Percentiles rank a stretch among this genome's conserved stretches.
Conservation (phyloP, 2,888 invertebrate species). For the Drosophila pseudotakahashii region DNA sequence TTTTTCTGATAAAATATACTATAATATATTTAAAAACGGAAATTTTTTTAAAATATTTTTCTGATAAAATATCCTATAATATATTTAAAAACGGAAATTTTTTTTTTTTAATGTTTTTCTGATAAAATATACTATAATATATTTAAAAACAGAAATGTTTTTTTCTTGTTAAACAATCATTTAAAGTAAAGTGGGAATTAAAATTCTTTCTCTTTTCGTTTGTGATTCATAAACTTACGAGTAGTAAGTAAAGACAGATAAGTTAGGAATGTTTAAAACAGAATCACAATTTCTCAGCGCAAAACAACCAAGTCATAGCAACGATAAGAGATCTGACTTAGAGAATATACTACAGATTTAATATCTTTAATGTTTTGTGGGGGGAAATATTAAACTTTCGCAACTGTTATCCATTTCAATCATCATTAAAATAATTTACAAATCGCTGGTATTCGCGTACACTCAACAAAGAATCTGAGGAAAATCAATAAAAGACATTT, state of each 20-base stretch:
- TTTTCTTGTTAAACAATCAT: not conserved
- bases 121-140: not conserved
- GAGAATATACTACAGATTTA: not conserved
- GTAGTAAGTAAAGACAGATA: not conserved
- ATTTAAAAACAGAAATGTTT: not conserved
- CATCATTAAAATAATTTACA: not conserved
- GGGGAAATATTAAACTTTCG: not conserved
- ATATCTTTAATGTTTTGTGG: too few species aligned
- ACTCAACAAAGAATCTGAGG: not conserved
- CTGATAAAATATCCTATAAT: too few species aligned
- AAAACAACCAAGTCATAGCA: not conserved
- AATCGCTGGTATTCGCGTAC: not conserved
- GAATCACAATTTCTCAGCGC: not conserved
- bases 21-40: too few species aligned
- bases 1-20: too few species aligned
- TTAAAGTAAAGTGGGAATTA: not conserved
- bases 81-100: too few species aligned
- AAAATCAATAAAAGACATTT: constrained; percentile 24
- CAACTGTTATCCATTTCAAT: too few species aligned
- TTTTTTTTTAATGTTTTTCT: too few species aligned
- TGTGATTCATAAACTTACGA: constrained; percentile 4
- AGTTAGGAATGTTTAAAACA: constrained; percentile 10
- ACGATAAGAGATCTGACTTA: not conserved
- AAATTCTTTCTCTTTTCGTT: not conserved
- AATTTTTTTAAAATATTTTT: too few species aligned